These are phyloP conservation scores for Lasius platythorax DNA, from an alignment of 2,888 invertebrate genomes.

Conservation along the genomic window DNA sequence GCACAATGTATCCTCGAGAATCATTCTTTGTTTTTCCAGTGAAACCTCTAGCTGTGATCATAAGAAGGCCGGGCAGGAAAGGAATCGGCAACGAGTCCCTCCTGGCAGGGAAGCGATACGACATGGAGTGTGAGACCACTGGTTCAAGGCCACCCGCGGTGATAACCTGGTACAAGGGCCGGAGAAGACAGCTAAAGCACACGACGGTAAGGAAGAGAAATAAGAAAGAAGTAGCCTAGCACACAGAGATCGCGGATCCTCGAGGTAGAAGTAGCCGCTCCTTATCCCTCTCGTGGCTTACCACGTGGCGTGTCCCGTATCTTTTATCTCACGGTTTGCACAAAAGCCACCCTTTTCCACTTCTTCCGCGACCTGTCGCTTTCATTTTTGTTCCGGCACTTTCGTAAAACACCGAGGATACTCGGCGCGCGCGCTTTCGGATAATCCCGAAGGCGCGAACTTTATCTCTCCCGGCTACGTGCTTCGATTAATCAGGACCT, in stretches of 20 bases:
- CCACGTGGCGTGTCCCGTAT: conserved; percentile 28
- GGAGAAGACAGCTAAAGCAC: conserved; percentile 92
- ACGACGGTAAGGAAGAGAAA: conserved; percentile 89
- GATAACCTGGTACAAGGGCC: conserved; percentile 95
- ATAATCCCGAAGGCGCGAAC: conserved; percentile 35
- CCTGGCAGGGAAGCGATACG: conserved; percentile 94
- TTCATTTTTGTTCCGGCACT: conserved; percentile 30
- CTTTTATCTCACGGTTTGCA: conserved; percentile 47
- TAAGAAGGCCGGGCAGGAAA: conserved; percentile 88
- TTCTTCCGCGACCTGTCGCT: conserved; percentile 10
- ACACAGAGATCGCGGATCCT: conserved; percentile 4
- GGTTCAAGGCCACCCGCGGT: conserved; percentile 95
- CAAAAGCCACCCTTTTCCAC: conserved; percentile 55
- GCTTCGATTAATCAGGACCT: conserved; percentile 45
- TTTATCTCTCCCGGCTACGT: neutral
- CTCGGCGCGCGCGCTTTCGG: neutral
- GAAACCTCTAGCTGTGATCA: conserved; percentile 93
- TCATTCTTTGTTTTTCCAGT: conserved; percentile 87
- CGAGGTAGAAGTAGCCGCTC: conserved; percentile 35
- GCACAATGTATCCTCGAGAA: neutral
- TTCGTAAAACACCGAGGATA: conserved; percentile 42
- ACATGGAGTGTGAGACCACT: conserved; percentile 93
- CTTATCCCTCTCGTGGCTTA: conserved; percentile 52
- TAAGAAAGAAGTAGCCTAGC: conserved; percentile 45
- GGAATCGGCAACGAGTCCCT: conserved; percentile 87